Conservation (phyloP, 1,140 invertebrate genomes). For the Halesus radiatus region DNA sequence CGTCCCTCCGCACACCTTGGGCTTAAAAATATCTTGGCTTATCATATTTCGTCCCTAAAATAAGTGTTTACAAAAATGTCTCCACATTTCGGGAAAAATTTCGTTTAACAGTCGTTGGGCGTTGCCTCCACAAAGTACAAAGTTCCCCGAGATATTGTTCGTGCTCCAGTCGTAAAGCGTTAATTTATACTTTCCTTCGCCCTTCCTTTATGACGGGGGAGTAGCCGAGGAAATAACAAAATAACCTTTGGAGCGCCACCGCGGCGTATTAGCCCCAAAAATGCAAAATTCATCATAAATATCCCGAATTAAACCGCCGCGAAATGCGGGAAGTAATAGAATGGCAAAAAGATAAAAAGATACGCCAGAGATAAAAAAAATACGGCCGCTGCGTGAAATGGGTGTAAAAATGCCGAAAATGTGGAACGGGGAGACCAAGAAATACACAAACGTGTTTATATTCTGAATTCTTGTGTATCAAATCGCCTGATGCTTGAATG, state of each 20-base stretch:
- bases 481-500: constrained; percentile 15
- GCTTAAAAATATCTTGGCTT: no score
- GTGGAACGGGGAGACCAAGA: constrained; percentile 11
- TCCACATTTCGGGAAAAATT: not conserved
- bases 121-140: no score
- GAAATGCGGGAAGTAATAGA: constrained; percentile 44
- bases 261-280: constrained; percentile 27
- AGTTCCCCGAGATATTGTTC: not conserved
- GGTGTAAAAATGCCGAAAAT: constrained; percentile 42
- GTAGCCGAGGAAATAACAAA: constrained; percentile 44
- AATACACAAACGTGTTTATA: constrained; percentile 30
- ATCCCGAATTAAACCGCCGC: constrained; percentile 52
- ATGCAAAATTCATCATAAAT: constrained; percentile 56
- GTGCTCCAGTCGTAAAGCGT: constrained; percentile 48
- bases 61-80: no score
- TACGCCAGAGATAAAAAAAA: constrained; percentile 50
- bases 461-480: constrained; percentile 33
- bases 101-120: no score
- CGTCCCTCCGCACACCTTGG: no score
- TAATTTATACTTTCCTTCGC: constrained; percentile 51
- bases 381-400: constrained; percentile 41
- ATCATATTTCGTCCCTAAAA: no score
- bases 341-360: constrained; percentile 46
- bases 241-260: constrained; percentile 29
- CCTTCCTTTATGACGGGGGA: constrained; percentile 19